Conservation (phyloP, 1,140 invertebrate genomes). For the Metaphire vulgaris region DNA sequence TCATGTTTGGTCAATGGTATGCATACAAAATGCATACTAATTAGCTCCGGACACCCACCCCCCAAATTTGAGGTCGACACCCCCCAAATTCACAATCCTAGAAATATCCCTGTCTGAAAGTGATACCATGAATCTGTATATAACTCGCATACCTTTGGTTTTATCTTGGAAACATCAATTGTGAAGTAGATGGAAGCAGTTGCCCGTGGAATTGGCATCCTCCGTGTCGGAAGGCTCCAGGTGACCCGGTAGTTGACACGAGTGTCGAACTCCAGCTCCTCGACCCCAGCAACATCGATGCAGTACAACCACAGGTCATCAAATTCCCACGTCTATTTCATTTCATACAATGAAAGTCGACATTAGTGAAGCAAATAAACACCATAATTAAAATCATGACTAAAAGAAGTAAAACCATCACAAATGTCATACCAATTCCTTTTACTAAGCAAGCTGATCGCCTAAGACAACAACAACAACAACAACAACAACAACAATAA, state of each 20-base stretch:
- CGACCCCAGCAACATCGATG: conserved; percentile 46
- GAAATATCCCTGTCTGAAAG: too few relatives aligned
- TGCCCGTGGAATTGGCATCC: conserved; percentile 50
- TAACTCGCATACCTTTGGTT: conserved; percentile 51
- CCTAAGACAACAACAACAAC: background rate
- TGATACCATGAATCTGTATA: too few relatives aligned
- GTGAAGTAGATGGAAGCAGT: conserved; percentile 52
- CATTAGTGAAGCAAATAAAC: too few relatives aligned
- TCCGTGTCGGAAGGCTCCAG: conserved; percentile 51
- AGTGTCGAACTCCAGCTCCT: conserved; percentile 46
- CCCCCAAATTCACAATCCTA: too few relatives aligned
- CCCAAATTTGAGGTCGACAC: too few relatives aligned
- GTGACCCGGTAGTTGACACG: conserved; percentile 44
- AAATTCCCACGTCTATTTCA: conserved; percentile 53
- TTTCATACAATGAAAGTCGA: too few relatives aligned
- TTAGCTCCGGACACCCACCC: too few relatives aligned
- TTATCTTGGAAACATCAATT: conserved; percentile 51
- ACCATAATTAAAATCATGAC: conserved; percentile 12
- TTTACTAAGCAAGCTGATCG: background rate
- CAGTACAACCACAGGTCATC: conserved; percentile 51
- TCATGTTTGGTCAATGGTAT: too few relatives aligned
- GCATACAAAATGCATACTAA: too few relatives aligned
- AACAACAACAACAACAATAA: background rate
- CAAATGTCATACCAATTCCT: too few relatives aligned
- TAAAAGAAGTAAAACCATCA: background rate